Evolutionary conservation across 2,113 vertebrate species (phyloP).

Genomic region (Melanerpes aurifrons): DNA sequence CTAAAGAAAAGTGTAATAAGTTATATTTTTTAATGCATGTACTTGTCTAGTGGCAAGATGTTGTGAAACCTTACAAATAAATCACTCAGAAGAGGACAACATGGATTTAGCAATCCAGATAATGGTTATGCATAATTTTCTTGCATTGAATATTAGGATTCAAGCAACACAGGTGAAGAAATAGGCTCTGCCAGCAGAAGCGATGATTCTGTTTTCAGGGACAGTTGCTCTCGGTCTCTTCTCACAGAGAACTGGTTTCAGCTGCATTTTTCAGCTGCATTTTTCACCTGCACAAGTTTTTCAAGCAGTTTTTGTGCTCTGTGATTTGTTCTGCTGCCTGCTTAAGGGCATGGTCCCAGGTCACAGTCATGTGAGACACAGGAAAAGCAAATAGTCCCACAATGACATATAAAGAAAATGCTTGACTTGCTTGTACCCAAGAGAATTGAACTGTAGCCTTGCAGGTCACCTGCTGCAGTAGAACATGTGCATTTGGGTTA

Average conservation of each 20-base stretch:
- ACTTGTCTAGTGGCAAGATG: not conserved
- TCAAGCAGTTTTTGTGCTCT: not conserved
- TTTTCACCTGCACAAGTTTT: slow-evolving; percentile 16
- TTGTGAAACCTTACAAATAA: not conserved
- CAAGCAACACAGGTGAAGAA: not conserved
- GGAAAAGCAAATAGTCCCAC: slow-evolving; percentile 3
- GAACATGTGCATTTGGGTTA: not conserved
- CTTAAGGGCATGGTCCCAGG: slow-evolving; percentile 7
- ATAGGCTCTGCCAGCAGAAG: not conserved
- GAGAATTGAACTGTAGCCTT: not conserved
- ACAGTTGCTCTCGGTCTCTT: not conserved
- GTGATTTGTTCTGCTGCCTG: slow-evolving; percentile 27
- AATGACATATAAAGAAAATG: not conserved
- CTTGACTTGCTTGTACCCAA: not conserved
- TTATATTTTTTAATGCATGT: not conserved
- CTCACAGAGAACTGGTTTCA: not conserved
- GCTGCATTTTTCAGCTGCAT: not conserved
- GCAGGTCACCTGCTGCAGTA: not conserved
- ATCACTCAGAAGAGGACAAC: not conserved
- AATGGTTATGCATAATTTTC: not conserved
- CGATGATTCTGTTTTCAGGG: not conserved
- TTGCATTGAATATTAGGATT: not conserved
- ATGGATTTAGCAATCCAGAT: not conserved
- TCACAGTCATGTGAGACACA: slow-evolving; percentile 3
- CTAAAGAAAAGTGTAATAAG: not conserved